phyloP scores from a whole-genome alignment of 2,113 vertebrate species.

The Indicator indicator region DNA sequence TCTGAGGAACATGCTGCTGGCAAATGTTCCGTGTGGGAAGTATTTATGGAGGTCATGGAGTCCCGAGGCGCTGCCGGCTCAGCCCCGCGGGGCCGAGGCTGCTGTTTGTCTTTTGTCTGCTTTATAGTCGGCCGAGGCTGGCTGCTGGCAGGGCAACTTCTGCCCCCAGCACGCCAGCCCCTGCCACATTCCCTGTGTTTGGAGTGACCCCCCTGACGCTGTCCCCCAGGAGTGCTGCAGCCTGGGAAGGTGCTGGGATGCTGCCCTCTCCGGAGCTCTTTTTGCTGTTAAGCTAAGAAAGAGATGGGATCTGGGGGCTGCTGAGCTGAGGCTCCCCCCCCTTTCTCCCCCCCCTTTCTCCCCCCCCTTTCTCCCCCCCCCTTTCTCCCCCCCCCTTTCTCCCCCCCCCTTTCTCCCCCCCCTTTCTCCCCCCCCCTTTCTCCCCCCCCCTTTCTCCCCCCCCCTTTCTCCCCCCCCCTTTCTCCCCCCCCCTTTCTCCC shows the following conservation, averaged over 20 bases:
- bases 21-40: not conserved
- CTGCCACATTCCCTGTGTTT: accelerated
- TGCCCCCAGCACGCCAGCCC: not conserved
- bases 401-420: too few species aligned
- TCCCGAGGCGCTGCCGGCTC: accelerated
- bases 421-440: too few species aligned
- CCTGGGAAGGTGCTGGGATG: accelerated
- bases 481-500: too few species aligned
- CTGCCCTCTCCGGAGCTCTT: too few species aligned
- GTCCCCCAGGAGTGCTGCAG: not conserved
- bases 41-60: not conserved
- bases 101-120: accelerated
- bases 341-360: not conserved
- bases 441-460: too few species aligned
- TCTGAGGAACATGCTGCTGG: not conserved
- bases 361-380: too few species aligned
- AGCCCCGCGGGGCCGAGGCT: not conserved
- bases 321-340: not conserved
- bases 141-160: not conserved
- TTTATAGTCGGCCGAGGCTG: not conserved
- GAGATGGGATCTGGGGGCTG: accelerated
- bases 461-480: not conserved
- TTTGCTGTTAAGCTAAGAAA: not conserved
- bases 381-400: too few species aligned
- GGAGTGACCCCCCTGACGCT: accelerated